Conservation (phyloP, 53 echinoderm and acorn worm genomes). For the Henricia sp. region DNA sequence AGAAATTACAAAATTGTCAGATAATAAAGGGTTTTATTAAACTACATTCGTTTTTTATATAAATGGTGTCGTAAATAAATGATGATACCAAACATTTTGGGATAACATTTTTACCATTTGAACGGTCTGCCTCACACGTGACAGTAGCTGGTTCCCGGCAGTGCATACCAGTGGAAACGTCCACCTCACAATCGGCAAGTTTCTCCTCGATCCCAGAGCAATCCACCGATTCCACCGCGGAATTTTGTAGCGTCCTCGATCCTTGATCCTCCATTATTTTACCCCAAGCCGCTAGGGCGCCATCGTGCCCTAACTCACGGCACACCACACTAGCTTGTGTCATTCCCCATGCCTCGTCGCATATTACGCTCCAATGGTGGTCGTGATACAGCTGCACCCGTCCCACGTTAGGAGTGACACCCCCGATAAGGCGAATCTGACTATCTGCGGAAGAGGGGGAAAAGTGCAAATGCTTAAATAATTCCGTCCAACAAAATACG, state of each 20-base stretch:
- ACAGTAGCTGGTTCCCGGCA: conserved; percentile 20
- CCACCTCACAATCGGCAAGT: conserved; percentile 20
- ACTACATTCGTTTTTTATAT: too few species aligned
- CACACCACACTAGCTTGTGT: conserved; percentile 9
- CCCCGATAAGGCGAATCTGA: conserved; percentile 37
- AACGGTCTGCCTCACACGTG: not conserved
- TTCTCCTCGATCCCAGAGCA: conserved; percentile 17
- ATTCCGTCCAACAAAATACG: too few species aligned
- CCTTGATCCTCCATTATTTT: not conserved
- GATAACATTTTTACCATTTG: conserved; percentile 21
- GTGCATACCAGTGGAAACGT: not conserved
- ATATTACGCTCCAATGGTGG: conserved; percentile 14
- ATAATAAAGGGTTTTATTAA: too few species aligned
- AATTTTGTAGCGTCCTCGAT: not conserved
- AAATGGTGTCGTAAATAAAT: too few species aligned
- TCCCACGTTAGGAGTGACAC: conserved; percentile 26
- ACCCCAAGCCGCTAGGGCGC: conserved; percentile 23
- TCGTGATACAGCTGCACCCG: conserved; percentile 19
- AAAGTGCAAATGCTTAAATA: too few species aligned
- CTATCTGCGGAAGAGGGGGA: conserved; percentile 31
- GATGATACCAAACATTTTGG: too few species aligned
- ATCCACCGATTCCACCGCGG: not conserved
- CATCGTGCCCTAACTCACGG: conserved; percentile 18
- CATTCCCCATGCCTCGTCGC: conserved; percentile 21
- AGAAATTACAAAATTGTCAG: too few species aligned